phyloP scores from a whole-genome alignment of 2,888 invertebrate genomes.

The Anarsia innoxiella region DNA sequence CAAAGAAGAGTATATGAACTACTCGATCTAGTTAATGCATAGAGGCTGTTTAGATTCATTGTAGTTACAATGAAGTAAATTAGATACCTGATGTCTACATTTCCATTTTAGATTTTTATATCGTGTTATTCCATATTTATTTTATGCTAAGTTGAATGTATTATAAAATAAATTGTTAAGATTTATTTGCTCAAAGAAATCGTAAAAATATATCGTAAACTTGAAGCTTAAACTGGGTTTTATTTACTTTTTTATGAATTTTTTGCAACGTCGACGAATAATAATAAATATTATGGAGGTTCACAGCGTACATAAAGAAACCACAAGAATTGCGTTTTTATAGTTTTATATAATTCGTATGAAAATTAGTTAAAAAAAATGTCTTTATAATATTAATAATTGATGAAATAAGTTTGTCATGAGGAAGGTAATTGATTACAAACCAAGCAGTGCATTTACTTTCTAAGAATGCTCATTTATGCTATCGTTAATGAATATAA shows the following conservation, averaged over 20 bases:
- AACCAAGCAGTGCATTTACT: constrained; percentile 34
- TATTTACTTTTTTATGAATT: too few species aligned
- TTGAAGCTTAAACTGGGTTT: constrained; percentile 14
- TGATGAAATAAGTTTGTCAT: constrained; percentile 50
- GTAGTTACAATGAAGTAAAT: constrained; percentile 41
- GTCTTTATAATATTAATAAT: constrained; percentile 61
- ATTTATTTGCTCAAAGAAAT: constrained; percentile 69
- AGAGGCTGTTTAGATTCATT: constrained; percentile 49
- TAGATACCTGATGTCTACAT: constrained; percentile 68
- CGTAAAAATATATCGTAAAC: constrained; percentile 51
- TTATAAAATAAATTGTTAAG: constrained; percentile 55
- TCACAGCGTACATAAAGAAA: too few species aligned
- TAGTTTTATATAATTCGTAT: constrained; percentile 68
- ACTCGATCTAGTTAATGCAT: constrained; percentile 17
- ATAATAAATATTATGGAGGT: too few species aligned
- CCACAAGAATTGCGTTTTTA: constrained; percentile 36
- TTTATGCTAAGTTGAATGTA: constrained; percentile 60
- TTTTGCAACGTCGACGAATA: too few species aligned
- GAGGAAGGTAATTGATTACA: constrained; percentile 40
- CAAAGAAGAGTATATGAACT: constrained; percentile 55
- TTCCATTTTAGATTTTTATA: constrained; percentile 72
- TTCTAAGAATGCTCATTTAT: constrained; percentile 32
- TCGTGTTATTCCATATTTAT: constrained; percentile 69
- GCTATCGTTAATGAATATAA: constrained; percentile 11
- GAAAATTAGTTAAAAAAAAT: constrained; percentile 65